Evolutionary conservation across 2,113 vertebrate genomes (phyloP), one percentile per base, ranked within the genome.

Genomic region (Malurus alboscapulatus): DNA sequence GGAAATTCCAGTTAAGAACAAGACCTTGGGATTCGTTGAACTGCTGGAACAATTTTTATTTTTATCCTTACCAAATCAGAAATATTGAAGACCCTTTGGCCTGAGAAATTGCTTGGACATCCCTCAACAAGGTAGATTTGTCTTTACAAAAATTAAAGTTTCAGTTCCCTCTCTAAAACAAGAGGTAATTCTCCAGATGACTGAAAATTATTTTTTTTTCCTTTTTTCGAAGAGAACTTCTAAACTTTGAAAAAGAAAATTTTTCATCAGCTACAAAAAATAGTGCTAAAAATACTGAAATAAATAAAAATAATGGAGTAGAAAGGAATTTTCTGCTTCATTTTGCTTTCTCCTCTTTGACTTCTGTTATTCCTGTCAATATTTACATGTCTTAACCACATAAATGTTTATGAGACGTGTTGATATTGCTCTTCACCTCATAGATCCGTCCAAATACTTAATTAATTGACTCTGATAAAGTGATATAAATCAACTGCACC

Each of bases 121-220:
- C 4, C 5, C 2, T 68, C 24, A 7, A 7, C 73, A 14, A 67
- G 2, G 2, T 8, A 67, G 17, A 32, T 2, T 44, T 74, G 1
- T n/a, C 42, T 67, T 65, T 45, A 55, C 2, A 91, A 80, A 87
- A 59, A 36, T 16, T 57, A 6, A n/a, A 59, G 5, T 54, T 93
- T 76, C 17, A 24, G 4, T 48, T 87, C 2, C 16, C 32, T 65
- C 7, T 77, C 8, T 74, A n/a, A 87, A 67, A 29, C 2, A 76
- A 5, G 7, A 63, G 6, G 5, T 22, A 61, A 18, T 66, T 90
- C 61, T 90, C 34, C 25, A 58, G 32, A 54, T 1, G 40, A 80
- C 30, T 30, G 22, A 51, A 88, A 91, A 79, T 78, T 1, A 0
- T 3, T 51, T 42, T 50, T 36, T 27, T 27, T 12, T 12, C 7